phyloP scores from a whole-genome alignment of 2,888 invertebrate genomes.

The Frankliniella intonsa region DNA sequence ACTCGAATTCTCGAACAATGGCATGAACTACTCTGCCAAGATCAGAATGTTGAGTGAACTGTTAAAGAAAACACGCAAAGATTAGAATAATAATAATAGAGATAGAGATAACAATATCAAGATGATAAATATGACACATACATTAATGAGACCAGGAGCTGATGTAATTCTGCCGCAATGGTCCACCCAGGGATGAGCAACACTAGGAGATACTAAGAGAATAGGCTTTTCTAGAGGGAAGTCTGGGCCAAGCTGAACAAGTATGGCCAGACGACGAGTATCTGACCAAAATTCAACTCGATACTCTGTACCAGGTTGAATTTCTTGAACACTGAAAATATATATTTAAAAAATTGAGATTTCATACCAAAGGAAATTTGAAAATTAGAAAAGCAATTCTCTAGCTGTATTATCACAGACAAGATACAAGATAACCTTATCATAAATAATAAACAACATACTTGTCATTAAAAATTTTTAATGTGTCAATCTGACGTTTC shows the following conservation, averaged over 20 bases:
- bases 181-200: constrained; percentile 69
- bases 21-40: constrained; percentile 76
- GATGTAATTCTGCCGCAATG: constrained; percentile 64
- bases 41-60: constrained; percentile 73
- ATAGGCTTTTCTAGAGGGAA: constrained; percentile 73
- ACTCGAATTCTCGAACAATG: constrained; percentile 71
- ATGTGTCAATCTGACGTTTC: constrained; percentile 66
- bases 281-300: constrained; percentile 64
- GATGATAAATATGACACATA: constrained; percentile 43
- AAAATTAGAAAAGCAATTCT: constrained; percentile 31
- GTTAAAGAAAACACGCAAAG: constrained; percentile 37
- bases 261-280: constrained; percentile 60
- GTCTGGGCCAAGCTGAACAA: constrained; percentile 61
- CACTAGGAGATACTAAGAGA: constrained; percentile 60
- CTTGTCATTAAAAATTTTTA: constrained; percentile 79
- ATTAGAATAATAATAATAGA: neutral
- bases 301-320: constrained; percentile 67
- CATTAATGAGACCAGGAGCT: constrained; percentile 71
- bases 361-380: neutral
- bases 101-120: constrained; percentile 4
- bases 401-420: constrained; percentile 33
- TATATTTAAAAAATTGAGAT: neutral
- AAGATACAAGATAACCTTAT: constrained; percentile 54
- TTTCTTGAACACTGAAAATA: constrained; percentile 61
- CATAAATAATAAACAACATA: constrained; percentile 45